phyloP scores from a whole-genome alignment of 2,888 invertebrate genomes.

The Cephus pygmeus region DNA sequence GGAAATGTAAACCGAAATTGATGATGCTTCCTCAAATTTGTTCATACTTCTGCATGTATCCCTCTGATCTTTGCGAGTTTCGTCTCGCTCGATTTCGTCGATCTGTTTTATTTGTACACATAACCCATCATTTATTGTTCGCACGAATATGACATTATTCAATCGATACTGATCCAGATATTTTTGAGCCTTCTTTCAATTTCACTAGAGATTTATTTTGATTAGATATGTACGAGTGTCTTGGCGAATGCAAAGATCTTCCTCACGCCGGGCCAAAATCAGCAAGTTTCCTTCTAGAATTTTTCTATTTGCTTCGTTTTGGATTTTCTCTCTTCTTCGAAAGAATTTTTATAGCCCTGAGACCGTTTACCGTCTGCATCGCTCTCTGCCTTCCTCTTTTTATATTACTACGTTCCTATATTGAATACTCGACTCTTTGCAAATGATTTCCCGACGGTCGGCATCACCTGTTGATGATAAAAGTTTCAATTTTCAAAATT shows the following conservation, averaged over 20 bases:
- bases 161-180: background rate
- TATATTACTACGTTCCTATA: constrained; percentile 12
- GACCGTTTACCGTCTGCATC: constrained; percentile 10
- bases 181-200: background rate
- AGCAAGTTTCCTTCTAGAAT: background rate
- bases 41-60: background rate
- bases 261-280: background rate
- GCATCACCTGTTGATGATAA: background rate
- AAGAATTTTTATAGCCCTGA: constrained; percentile 14
- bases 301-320: background rate
- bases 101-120: constrained; percentile 8
- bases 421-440: constrained; percentile 64
- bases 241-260: background rate
- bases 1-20: background rate
- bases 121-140: constrained; percentile 17
- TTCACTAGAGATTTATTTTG: background rate
- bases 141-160: constrained; percentile 5
- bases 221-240: background rate
- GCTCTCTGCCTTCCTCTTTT: constrained; percentile 11
- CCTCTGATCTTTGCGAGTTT: constrained; percentile 2
- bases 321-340: background rate
- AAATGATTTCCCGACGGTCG: constrained; percentile 54
- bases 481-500: background rate
- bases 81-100: constrained; percentile 5
- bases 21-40: background rate